phyloP scores from a whole-genome alignment of 2,797 vertebrate species.

The Anguilla marmorata region DNA sequence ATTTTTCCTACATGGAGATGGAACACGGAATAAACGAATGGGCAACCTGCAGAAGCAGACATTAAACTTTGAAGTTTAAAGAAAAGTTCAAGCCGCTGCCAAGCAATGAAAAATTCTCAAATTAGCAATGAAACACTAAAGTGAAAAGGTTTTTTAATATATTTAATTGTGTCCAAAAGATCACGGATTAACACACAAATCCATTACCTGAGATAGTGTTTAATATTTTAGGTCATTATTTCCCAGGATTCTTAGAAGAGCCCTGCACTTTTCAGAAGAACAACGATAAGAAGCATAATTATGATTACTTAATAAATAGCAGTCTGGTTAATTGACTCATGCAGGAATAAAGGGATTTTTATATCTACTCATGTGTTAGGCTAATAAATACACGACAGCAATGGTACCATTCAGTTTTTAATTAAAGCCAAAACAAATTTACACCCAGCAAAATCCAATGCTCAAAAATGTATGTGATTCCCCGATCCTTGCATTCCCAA shows the following conservation, averaged over 20 bases:
- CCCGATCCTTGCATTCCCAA: neutral
- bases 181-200: neutral
- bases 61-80: neutral
- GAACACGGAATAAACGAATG: conserved; percentile 8
- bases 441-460: neutral
- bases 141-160: neutral
- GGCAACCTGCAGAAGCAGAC: neutral
- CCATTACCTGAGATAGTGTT: neutral
- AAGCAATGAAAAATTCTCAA: neutral
- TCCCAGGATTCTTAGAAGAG: neutral
- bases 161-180: neutral
- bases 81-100: neutral
- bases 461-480: neutral
- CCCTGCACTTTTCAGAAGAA: neutral
- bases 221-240: neutral
- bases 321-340: neutral
- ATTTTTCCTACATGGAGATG: conserved; percentile 22
- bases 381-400: neutral
- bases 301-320: neutral
- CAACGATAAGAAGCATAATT: neutral
- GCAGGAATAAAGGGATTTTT: neutral
- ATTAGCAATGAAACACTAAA: neutral
- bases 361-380: neutral
- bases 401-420: neutral
- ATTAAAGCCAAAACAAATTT: neutral